These are phyloP conservation scores for Coregonus suidteri DNA, from an alignment of 2,797 vertebrate species.

Conservation along the genomic window DNA sequence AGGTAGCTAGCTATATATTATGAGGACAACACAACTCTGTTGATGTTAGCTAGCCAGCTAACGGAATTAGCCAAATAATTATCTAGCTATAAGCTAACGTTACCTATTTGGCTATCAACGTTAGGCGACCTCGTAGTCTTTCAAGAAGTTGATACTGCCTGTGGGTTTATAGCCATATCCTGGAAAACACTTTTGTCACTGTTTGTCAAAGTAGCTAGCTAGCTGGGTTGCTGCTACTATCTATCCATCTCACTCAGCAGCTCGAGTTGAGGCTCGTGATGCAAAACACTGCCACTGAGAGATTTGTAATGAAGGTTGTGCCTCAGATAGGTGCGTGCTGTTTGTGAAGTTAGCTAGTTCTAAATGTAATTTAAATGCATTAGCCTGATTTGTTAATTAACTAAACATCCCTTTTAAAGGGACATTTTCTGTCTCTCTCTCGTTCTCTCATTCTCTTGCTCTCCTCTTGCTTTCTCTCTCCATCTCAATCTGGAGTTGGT, in stretches of 20 bases:
- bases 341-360: too few species aligned
- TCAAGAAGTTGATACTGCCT: background rate
- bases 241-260: background rate
- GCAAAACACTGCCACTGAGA: too few species aligned
- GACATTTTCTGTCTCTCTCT: background rate
- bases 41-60: background rate
- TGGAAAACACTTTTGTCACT: background rate
- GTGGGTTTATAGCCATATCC: background rate
- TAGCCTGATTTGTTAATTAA: too few species aligned
- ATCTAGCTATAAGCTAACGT: background rate
- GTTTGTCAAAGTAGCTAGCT: background rate
- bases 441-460: background rate
- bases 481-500: slow-evolving; percentile 41
- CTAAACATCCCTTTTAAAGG: background rate
- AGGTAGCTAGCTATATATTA: slow-evolving; percentile 29
- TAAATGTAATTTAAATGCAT: too few species aligned
- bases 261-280: background rate
- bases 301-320: too few species aligned
- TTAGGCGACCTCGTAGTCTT: background rate
- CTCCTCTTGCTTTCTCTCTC: background rate
- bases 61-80: background rate
- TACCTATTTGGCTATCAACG: background rate
- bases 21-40: background rate
- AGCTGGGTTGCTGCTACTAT: background rate
- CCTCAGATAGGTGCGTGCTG: too few species aligned